Base-by-base conservation (phyloP, 2,113 vertebrate genomes). In the Noctilio leporinus region DNA sequence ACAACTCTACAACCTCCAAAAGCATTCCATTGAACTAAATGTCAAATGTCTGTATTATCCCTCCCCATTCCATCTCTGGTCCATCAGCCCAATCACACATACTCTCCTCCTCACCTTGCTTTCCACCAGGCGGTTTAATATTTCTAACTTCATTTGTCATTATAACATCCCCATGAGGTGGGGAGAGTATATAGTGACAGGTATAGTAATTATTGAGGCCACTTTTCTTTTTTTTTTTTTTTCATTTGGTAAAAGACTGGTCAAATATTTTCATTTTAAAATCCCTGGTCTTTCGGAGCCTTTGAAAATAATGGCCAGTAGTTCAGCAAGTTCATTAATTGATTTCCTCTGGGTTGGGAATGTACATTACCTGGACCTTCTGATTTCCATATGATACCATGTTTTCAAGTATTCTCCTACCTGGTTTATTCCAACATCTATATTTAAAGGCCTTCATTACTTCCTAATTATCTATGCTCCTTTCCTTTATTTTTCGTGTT, bases 391-490 rank as follows among this genome's bases (percentile, higher is more conserved):
- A 97, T 78, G 24, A 55, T 24, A 10, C 85, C 33, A 19, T 94
- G 97, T 96, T 96, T 97, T 89, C 82, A 91, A 96, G 76, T 92
- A 95, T 94, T 97, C 96, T 90, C 93, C 92, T 92, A 97, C 90
- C 95, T 97, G 96, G 95, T 94, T 95, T 97, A 93, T 96, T 95
- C 97, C 86, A 97, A 96, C 69, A 90, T 95, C 94, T 97, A 93
- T 96, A 96, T 97, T 97, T 97, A 97, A 97, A 97, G 92, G 92
- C 93, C 95, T 97, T 97, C 95, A 97, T 97, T 97, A 96, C 55
- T 93, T 95, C 83, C 94, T 97, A 96, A 98, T 97, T 97, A 96
- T 96, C 94, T 98, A 97, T 98, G 98, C 97, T 98, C 96, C 95
- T 72, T 95, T 97, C 93, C 95, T 97, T 97, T 96, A 89, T 96